Evolutionary conservation across 2,113 vertebrate genomes (phyloP).

Genomic region (Macquaria australasica): DNA sequence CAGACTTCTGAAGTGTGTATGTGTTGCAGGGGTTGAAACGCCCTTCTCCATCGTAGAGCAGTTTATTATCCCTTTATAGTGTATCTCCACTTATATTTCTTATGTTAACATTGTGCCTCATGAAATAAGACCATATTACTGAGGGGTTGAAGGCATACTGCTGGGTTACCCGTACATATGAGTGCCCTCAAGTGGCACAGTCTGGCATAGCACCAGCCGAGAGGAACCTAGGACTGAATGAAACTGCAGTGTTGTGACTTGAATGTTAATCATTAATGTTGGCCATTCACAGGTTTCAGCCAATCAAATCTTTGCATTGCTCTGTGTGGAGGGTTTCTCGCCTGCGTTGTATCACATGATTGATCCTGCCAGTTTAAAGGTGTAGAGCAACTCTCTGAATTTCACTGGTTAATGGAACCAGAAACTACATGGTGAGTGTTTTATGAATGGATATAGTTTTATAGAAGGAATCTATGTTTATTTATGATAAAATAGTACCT

Average conservation of each 20-base stretch:
- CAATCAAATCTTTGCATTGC: constrained; percentile 66
- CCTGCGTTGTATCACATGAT: constrained; percentile 47
- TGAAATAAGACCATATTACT: constrained; percentile 16
- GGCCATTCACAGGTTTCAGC: constrained; percentile 74
- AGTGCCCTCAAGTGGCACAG: constrained; percentile 60
- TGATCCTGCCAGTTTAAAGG: constrained; percentile 56
- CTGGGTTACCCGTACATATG: background rate
- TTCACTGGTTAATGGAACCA: constrained; percentile 34
- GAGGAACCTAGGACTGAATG: constrained; percentile 62
- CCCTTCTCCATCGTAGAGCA: background rate
- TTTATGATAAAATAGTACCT: constrained; percentile 35
- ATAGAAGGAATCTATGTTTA: constrained; percentile 47
- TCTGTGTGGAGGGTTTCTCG: constrained; percentile 31
- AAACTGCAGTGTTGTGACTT: constrained; percentile 75
- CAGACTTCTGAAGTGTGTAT: background rate
- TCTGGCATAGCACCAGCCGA: constrained; percentile 3
- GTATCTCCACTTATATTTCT: constrained; percentile 28
- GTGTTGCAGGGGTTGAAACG: background rate
- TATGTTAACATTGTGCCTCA: constrained; percentile 71
- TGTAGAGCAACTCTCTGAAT: constrained; percentile 23
- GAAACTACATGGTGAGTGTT: constrained; percentile 32
- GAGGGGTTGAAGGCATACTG: background rate
- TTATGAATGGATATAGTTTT: constrained; percentile 63
- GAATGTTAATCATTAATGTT: constrained; percentile 71
- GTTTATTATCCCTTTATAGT: constrained; percentile 20